Percentiles rank a stretch among this genome's conserved stretches.
phyloP scores from a whole-genome alignment of 2,113 vertebrate genomes.

The Epinephelus moara region DNA sequence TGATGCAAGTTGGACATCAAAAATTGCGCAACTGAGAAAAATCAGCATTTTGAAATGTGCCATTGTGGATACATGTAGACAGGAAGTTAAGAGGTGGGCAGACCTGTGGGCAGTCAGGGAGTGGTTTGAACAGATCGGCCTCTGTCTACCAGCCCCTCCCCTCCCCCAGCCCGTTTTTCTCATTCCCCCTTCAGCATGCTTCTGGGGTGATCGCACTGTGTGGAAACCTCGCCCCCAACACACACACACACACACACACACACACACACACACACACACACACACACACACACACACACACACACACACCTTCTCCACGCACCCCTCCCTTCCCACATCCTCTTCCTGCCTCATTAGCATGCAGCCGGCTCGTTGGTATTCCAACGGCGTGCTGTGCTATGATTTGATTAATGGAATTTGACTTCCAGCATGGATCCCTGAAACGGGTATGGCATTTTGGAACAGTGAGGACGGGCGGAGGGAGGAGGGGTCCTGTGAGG shows the following conservation, averaged over 20 bases:
- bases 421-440: slow-evolving; percentile 69
- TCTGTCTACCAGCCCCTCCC: slow-evolving; percentile 49
- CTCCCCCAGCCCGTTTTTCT: slow-evolving; percentile 37
- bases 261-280: too few relatives aligned
- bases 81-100: slow-evolving; percentile 24
- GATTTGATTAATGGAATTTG: slow-evolving; percentile 79
- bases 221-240: slow-evolving; percentile 37
- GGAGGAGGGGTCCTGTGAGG: slow-evolving; percentile 20
- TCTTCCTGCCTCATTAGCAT: slow-evolving; percentile 73
- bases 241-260: slow-evolving; percentile 8
- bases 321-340: slow-evolving; percentile 43
- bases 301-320: slow-evolving; percentile 15
- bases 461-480: not conserved
- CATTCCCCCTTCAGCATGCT: slow-evolving; percentile 41
- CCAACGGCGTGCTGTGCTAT: slow-evolving; percentile 47
- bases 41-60: slow-evolving; percentile 8
- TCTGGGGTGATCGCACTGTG: slow-evolving; percentile 26
- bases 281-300: slow-evolving; percentile 1
- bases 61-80: not conserved
- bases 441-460: slow-evolving; percentile 56
- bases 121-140: slow-evolving; percentile 44
- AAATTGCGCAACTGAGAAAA: not conserved
- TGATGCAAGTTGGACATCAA: not conserved
- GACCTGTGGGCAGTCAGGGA: slow-evolving; percentile 47
- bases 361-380: slow-evolving; percentile 68